phyloP scores from a whole-genome alignment of 2,888 invertebrate genomes.

The Pandemis corylana region DNA sequence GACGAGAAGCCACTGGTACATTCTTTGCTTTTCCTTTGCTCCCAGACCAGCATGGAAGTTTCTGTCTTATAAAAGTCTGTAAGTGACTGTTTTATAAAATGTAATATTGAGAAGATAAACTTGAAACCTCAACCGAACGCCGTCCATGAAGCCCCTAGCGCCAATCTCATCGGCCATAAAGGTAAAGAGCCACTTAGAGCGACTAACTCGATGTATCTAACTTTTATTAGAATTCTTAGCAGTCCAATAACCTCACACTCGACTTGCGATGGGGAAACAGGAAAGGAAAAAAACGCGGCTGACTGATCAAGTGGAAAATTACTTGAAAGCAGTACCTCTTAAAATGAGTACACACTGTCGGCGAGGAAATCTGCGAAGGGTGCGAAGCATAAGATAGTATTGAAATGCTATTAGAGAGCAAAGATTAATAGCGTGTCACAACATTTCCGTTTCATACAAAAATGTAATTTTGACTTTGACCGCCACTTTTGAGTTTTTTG shows the following conservation, averaged over 20 bases:
- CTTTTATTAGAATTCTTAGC: constrained; percentile 77
- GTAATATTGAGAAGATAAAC: not conserved
- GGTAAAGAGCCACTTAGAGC: constrained; percentile 60
- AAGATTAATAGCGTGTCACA: too few relatives aligned
- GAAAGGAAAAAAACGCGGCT: constrained; percentile 61
- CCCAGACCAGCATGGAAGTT: too few relatives aligned
- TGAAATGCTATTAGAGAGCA: too few relatives aligned
- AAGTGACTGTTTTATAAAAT: not conserved
- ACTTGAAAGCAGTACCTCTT: constrained; percentile 65
- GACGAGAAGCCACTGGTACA: too few relatives aligned
- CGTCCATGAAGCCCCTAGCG: not conserved
- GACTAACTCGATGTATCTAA: constrained; percentile 64
- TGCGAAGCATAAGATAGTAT: not conserved
- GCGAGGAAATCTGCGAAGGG: not conserved
- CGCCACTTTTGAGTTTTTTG: too few relatives aligned
- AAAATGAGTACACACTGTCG: constrained; percentile 51
- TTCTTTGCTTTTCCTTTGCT: too few relatives aligned
- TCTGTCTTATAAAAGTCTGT: too few relatives aligned
- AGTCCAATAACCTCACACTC: constrained; percentile 71
- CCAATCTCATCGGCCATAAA: constrained; percentile 44
- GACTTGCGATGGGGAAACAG: constrained; percentile 62
- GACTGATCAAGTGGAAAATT: constrained; percentile 78
- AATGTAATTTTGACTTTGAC: too few relatives aligned
- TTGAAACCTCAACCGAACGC: constrained; percentile 7
- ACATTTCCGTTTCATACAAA: too few relatives aligned